Evolutionary conservation across 2,113 vertebrate genomes (phyloP).

Genomic region (Passer domesticus): DNA sequence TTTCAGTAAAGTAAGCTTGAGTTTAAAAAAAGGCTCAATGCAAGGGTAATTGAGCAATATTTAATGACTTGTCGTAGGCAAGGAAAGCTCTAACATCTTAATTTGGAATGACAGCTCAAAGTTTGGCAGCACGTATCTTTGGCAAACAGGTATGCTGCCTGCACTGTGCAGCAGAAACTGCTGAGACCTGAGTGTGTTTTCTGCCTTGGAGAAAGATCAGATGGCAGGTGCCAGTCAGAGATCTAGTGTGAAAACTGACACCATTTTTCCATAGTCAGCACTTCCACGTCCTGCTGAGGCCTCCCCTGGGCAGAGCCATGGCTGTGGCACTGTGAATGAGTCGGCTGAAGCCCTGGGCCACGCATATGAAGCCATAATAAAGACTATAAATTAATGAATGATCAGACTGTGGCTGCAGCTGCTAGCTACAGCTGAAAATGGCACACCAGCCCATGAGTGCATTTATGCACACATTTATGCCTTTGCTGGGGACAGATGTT

Average conservation of each 20-base stretch:
- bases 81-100: slow-evolving; percentile 26
- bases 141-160: slow-evolving; percentile 1
- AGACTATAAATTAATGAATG: neutral
- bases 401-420: neutral
- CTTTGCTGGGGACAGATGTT: neutral
- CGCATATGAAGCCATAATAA: rapidly evolving
- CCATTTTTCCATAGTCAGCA: neutral
- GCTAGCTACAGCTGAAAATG: neutral
- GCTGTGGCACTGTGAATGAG: neutral
- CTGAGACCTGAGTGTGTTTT: neutral
- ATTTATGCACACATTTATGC: neutral
- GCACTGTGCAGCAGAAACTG: neutral
- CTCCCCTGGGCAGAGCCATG: neutral
- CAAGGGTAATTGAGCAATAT: slow-evolving; percentile 41
- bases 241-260: neutral
- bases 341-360: neutral
- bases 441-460: neutral
- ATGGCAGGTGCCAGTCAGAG: neutral
- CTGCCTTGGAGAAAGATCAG: neutral
- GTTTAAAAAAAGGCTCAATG: slow-evolving; percentile 10
- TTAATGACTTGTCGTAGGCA: slow-evolving; percentile 41
- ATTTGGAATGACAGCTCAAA: slow-evolving; percentile 6
- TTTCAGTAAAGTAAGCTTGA: slow-evolving; percentile 44
- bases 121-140: neutral
- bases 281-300: neutral